Evolutionary conservation across 2,888 invertebrate genomes (phyloP).

Genomic region (Drosophila tanythrix): DNA sequence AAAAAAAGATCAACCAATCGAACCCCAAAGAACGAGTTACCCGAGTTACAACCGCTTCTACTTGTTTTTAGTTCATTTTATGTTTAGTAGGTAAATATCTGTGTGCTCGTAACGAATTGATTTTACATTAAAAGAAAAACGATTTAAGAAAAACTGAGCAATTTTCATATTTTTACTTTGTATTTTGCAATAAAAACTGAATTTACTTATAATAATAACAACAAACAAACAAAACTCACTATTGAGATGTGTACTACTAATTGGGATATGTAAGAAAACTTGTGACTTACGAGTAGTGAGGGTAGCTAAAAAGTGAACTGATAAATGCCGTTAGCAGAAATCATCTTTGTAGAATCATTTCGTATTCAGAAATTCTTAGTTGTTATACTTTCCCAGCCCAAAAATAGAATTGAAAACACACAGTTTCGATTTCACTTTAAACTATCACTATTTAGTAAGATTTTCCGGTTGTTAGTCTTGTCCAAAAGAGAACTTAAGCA

Average conservation of each 20-base stretch:
- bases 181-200: conserved; percentile 76
- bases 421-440: conserved; percentile 36
- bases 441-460: conserved; percentile 76
- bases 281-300: neutral
- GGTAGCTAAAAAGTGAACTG: neutral
- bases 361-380: neutral
- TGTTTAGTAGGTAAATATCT: conserved; percentile 80
- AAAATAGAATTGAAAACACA: conserved; percentile 14
- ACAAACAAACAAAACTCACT: conserved; percentile 27
- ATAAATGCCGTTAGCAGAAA: neutral
- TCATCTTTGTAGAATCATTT: neutral
- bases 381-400: neutral
- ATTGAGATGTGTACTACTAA: conserved; percentile 21
- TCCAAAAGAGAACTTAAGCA: conserved; percentile 53
- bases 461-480: conserved; percentile 29
- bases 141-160: conserved; percentile 69
- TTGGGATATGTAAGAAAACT: conserved; percentile 16
- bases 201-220: conserved; percentile 62
- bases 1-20: conserved; percentile 35
- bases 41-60: conserved; percentile 76
- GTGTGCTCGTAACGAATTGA: conserved; percentile 77
- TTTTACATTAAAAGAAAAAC: conserved; percentile 70
- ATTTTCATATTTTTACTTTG: conserved; percentile 78
- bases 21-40: conserved; percentile 59
- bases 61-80: conserved; percentile 80